Percentiles rank a stretch among this genome's conserved stretches.
phyloP scores from a whole-genome alignment of 2,113 vertebrate species.

The Petroica traversi region DNA sequence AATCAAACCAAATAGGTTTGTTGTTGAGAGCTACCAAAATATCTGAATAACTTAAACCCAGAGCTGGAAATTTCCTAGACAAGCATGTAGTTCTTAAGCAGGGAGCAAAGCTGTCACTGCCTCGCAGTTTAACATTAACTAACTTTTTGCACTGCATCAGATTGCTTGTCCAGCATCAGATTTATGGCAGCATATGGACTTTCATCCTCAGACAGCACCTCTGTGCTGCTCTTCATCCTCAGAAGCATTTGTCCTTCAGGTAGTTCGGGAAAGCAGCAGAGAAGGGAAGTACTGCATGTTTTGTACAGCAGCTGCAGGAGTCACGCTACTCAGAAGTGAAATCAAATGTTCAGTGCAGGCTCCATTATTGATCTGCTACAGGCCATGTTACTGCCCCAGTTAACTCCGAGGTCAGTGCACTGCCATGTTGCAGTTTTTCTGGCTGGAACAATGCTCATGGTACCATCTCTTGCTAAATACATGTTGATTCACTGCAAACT shows the following conservation, averaged over 20 bases:
- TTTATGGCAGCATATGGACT: constrained; percentile 7
- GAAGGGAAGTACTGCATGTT: background rate
- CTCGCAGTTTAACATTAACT: background rate
- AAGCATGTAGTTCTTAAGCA: background rate
- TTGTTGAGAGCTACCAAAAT: background rate
- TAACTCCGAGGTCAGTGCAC: background rate
- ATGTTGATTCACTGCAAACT: background rate
- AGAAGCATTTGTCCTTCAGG: background rate
- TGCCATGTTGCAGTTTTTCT: background rate
- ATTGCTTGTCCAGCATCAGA: background rate
- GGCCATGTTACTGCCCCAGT: background rate
- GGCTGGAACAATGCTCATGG: background rate
- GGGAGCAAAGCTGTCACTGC: background rate
- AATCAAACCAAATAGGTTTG: background rate
- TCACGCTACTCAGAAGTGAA: background rate
- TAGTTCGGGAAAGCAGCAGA: background rate
- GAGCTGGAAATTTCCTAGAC: background rate
- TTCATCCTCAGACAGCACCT: background rate
- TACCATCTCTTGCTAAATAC: background rate
- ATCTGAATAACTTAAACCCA: background rate
- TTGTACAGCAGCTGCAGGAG: background rate
- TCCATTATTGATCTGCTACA: background rate
- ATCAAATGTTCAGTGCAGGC: background rate
- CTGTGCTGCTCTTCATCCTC: background rate
- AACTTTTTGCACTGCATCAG: background rate